Conservation (phyloP, 2,797 vertebrate genomes). For the Sardinella longiceps region DNA sequence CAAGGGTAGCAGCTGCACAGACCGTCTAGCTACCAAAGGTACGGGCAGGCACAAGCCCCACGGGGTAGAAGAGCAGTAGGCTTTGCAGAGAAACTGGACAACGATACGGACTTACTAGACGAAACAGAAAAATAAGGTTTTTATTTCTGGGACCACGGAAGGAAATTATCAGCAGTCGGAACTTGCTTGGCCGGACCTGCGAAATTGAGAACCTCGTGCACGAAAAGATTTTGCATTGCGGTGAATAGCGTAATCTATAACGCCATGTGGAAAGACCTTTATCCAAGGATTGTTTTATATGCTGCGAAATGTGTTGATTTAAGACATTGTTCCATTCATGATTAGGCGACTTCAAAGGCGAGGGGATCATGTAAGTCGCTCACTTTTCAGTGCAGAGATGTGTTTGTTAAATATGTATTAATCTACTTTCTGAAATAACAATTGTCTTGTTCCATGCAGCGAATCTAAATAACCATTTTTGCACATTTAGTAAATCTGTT, state of each 20-base stretch:
- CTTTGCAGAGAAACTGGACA: background rate
- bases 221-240: background rate
- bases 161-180: background rate
- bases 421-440: background rate
- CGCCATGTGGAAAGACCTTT: background rate
- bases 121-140: background rate
- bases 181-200: background rate
- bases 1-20: background rate
- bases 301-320: background rate
- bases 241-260: background rate
- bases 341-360: slow-evolving; percentile 2
- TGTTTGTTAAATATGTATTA: background rate
- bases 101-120: background rate
- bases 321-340: background rate
- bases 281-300: background rate
- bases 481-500: background rate
- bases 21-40: background rate
- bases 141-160: background rate
- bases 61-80: background rate
- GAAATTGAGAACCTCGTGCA: background rate
- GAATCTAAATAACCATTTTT: background rate
- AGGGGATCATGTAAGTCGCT: background rate
- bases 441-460: background rate
- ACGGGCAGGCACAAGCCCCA: background rate
- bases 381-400: background rate